These are phyloP conservation scores for Malacoraja senta DNA, from an alignment of 2,797 vertebrate species.

Conservation along the genomic window DNA sequence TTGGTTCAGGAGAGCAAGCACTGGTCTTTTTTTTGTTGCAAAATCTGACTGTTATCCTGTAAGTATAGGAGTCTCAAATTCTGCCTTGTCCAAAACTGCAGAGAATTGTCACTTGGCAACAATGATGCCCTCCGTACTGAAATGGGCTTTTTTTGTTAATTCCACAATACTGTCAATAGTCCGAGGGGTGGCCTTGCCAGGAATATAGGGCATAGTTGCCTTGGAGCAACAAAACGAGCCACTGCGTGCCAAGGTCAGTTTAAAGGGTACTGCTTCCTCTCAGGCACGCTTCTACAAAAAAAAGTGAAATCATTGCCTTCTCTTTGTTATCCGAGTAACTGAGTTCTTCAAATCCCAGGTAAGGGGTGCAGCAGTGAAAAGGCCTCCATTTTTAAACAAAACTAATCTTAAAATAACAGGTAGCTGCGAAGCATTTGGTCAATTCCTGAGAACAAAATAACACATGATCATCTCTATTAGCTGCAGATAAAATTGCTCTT, in stretches of 20 bases:
- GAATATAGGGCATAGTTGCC: neutral
- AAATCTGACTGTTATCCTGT: neutral
- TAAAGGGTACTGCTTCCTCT: neutral
- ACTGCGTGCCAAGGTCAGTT: neutral
- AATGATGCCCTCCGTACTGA: neutral
- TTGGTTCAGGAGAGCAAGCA: neutral
- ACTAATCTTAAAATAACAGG: neutral
- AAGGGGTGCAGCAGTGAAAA: neutral
- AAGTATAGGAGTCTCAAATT: neutral
- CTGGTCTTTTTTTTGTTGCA: neutral
- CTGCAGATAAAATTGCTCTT: neutral
- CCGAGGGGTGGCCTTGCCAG: neutral
- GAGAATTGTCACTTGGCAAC: slow-evolving; percentile 16
- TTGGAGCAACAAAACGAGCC: neutral
- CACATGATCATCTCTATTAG: too few relatives aligned
- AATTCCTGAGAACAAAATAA: neutral
- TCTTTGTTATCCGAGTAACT: neutral
- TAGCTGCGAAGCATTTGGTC: neutral
- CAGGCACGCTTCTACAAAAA: neutral
- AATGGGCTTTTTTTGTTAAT: neutral
- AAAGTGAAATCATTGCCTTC: neutral
- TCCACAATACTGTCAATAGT: slow-evolving; percentile 1
- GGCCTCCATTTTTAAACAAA: neutral
- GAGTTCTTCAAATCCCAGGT: neutral
- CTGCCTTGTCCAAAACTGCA: neutral